Evolutionary conservation across 1,140 invertebrate genomes (phyloP), one percentile per base, ranked within the genome.

Genomic region (Oreohelix idahoensis): DNA sequence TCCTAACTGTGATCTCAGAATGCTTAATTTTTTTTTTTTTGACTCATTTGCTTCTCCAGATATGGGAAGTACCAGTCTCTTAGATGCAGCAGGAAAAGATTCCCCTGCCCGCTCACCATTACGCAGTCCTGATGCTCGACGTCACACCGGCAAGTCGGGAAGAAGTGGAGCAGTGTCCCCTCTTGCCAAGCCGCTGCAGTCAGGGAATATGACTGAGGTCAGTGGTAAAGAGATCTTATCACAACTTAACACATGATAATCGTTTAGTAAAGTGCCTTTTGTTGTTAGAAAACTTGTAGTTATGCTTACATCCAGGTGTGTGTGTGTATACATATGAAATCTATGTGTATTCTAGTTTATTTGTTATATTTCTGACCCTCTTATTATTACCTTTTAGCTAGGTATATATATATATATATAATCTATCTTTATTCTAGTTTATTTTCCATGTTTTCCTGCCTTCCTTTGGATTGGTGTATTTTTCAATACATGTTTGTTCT

Each of bases 61-160:
- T 32, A 76, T 51, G 39, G 74, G 74, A 26, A 76, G 74, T n/a
- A 76, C 42, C 11, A 76, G 36, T 53, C 74, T 29, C 13, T 4
- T 76, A 29, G 74, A 76, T 51, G 13, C 74, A 45, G 49, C 29
- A 29, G 74, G 45, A 23, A 20, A 38, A 51, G 74, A 76, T 29
- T 51, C 74, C 2, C 45, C 42, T 32, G 74, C 13, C 29, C 63
- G 63, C 63, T 66, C 29, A 66, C 63, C 63, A 15, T 29, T n/a
- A 8, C 74, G 45, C 45, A 76, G 74, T 35, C 73, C 73, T 45
- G 73, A 75, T n/a, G 2, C 39, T 11, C 36, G 73, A 11, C 29
- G 32, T 66, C 63, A 66, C 63, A 5, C 15, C 32, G 17, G 42
- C 17, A 39, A 35, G 29, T 17, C 17, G 29, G 63, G 63, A 29